Percentiles rank a stretch among this genome's conserved stretches.
These are phyloP conservation scores for Zaprionus gabonicus DNA, from an alignment of 1,140 invertebrate species.

Conservation along the genomic window DNA sequence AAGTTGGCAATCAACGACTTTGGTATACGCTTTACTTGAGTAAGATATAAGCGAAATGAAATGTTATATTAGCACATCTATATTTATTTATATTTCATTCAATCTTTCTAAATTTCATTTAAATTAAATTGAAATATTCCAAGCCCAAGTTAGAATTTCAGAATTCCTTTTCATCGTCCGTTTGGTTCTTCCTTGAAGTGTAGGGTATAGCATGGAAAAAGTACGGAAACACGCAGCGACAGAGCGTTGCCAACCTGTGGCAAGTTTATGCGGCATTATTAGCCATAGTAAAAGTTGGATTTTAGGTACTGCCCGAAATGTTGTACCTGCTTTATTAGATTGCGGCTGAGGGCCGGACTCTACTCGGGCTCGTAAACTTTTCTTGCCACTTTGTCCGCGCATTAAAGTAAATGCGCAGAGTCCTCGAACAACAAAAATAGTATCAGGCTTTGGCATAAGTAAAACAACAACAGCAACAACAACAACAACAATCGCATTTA, in stretches of 20 bases:
- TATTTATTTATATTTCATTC: not conserved
- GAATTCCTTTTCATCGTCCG: not conserved
- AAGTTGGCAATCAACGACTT: not conserved
- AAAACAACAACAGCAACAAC: constrained; percentile 29
- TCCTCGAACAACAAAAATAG: constrained; percentile 22
- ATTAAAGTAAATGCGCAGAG: constrained; percentile 74
- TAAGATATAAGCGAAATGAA: not conserved
- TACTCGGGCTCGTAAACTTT: constrained; percentile 68
- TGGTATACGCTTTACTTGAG: not conserved
- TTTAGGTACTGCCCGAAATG: constrained; percentile 61
- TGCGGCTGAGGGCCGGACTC: constrained; percentile 37
- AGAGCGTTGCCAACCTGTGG: constrained; percentile 62
- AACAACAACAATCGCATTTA: constrained; percentile 15
- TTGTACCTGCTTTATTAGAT: constrained; percentile 75
- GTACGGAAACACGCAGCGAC: constrained; percentile 2
- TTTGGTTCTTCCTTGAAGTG: not conserved
- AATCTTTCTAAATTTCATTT: not conserved
- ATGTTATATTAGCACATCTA: not conserved
- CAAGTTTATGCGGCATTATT: constrained; percentile 77
- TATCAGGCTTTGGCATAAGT: not conserved
- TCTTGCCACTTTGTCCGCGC: constrained; percentile 64
- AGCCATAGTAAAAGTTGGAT: constrained; percentile 77
- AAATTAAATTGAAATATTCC: not conserved
- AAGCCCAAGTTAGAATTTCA: too few species aligned
- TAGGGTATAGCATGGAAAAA: constrained; percentile 6